A percentile compares a stretch with the other conserved stretches of the same genome.
Conservation (phyloP, 2,797 vertebrate genomes). For the Pseudochaenichthys georgianus region DNA sequence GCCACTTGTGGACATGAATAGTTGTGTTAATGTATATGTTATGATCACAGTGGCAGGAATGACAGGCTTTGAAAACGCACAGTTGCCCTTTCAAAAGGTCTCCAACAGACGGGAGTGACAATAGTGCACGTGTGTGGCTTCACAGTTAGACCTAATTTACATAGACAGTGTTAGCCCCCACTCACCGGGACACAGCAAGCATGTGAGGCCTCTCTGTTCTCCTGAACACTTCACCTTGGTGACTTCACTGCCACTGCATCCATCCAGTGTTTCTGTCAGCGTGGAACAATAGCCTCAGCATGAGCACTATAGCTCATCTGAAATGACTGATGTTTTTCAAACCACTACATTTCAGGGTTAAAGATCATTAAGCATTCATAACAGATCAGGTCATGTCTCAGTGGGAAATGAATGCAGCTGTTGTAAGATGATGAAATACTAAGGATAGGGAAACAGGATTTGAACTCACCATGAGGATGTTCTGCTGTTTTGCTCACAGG, state of each 20-base stretch:
- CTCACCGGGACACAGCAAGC: slow-evolving; percentile 29
- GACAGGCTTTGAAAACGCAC: slow-evolving; percentile 50
- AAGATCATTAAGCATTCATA: background rate
- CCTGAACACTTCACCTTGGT: slow-evolving; percentile 41
- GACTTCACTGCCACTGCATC: slow-evolving; percentile 39
- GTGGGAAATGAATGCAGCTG: background rate
- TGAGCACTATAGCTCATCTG: background rate
- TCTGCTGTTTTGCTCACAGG: slow-evolving; percentile 78
- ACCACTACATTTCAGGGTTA: background rate
- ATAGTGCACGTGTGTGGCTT: slow-evolving; percentile 53
- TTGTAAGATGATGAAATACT: background rate
- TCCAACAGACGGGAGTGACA: slow-evolving; percentile 59
- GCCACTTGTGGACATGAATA: slow-evolving; percentile 46
- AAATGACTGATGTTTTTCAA: slow-evolving; percentile 19
- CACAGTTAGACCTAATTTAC: slow-evolving; percentile 65
- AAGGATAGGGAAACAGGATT: slow-evolving; percentile 3
- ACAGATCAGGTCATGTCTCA: background rate
- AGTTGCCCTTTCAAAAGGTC: slow-evolving; percentile 58
- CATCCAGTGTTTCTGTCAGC: too few species aligned
- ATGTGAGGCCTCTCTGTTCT: slow-evolving; percentile 49
- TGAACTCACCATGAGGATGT: slow-evolving; percentile 4
- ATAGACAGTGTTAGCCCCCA: slow-evolving; percentile 51
- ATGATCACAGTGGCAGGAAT: slow-evolving; percentile 53
- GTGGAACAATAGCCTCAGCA: slow-evolving; percentile 8
- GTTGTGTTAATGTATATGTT: slow-evolving; percentile 25